phyloP scores from a whole-genome alignment of 2,797 vertebrate genomes.

The Gymnothorax reevesii region DNA sequence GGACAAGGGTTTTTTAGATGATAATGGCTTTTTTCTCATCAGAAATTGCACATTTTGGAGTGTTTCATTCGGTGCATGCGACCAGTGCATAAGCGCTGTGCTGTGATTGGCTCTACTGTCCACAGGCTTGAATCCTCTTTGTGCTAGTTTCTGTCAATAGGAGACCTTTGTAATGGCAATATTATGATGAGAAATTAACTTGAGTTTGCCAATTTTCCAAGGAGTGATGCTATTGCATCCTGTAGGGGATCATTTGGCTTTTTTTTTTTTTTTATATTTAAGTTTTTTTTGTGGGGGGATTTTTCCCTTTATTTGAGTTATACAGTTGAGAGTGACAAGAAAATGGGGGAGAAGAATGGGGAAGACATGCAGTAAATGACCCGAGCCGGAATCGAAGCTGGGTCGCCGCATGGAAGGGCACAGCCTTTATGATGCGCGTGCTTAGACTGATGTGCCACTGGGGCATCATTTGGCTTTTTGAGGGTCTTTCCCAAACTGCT shows the following conservation, averaged over 20 bases:
- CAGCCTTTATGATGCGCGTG: too few relatives aligned
- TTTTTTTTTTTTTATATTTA: too few relatives aligned
- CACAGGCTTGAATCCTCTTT: background rate
- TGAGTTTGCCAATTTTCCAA: background rate
- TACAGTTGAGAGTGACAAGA: too few relatives aligned
- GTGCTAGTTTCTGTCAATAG: background rate
- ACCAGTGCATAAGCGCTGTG: background rate
- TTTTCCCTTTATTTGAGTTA: too few relatives aligned
- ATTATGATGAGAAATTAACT: background rate
- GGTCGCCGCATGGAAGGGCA: too few relatives aligned
- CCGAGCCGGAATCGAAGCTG: too few relatives aligned
- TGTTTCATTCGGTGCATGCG: background rate
- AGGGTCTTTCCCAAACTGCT: background rate
- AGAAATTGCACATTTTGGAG: background rate
- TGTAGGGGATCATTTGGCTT: background rate
- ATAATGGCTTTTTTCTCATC: background rate
- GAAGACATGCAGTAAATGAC: too few relatives aligned
- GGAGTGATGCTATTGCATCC: background rate
- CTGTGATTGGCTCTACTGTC: background rate
- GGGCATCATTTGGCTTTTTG: background rate
- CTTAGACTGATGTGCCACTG: too few relatives aligned
- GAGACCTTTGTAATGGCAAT: background rate
- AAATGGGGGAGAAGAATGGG: too few relatives aligned
- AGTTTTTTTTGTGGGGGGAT: too few relatives aligned
- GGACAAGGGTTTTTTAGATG: background rate